phyloP scores from a whole-genome alignment of 2,888 invertebrate genomes.

The Clitarchus hookeri region DNA sequence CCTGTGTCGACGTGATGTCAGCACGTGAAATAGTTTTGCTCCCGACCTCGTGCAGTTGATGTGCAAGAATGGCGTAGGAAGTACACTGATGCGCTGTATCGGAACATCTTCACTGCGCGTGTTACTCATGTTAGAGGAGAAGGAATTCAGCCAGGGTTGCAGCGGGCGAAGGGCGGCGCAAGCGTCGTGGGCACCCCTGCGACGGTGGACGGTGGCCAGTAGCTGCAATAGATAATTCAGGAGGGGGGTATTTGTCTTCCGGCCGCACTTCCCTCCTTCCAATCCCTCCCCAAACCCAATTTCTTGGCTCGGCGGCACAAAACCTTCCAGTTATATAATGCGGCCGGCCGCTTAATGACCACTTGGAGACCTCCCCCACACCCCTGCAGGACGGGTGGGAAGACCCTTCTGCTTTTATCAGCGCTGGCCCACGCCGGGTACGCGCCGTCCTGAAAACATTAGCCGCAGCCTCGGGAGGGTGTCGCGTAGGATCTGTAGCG shows the following conservation, averaged over 20 bases:
- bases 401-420: not conserved
- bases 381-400: not conserved
- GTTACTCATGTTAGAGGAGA: no score
- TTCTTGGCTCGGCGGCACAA: not conserved
- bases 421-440: not conserved
- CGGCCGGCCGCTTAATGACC: not conserved
- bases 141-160: no score
- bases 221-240: not conserved
- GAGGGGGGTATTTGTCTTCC: not conserved
- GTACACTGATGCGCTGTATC: no score
- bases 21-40: no score
- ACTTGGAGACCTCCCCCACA: not conserved
- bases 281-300: not conserved
- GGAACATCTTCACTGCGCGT: no score
- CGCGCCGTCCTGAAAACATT: not conserved
- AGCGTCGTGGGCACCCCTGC: not conserved
- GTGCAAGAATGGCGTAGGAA: no score
- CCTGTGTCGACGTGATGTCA: no score
- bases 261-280: not conserved
- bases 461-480: no score
- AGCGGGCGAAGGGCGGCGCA: no score
- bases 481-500: no score
- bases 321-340: conserved; percentile 9
- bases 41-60: no score
- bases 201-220: not conserved